These are phyloP conservation scores for Ecdyonurus torrentis DNA, from an alignment of 2,888 invertebrate species.

Conservation along the genomic window DNA sequence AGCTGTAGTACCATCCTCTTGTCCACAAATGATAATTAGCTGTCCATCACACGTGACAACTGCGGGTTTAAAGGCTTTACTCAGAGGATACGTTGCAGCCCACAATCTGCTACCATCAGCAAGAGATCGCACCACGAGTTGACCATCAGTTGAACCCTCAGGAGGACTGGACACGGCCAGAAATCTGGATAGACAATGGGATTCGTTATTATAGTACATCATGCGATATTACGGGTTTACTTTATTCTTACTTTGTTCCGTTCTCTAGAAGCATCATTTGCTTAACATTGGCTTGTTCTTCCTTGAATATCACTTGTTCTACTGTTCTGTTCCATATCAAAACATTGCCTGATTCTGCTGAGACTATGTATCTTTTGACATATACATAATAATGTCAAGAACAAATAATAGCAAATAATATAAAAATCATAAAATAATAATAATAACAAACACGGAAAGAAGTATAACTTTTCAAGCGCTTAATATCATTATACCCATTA, in stretches of 20 bases:
- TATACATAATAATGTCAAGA: not conserved
- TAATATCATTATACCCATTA: too few species aligned
- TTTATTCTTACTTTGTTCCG: slow-evolving; percentile 32
- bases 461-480: too few species aligned
- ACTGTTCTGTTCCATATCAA: slow-evolving; percentile 72
- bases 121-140: slow-evolving; percentile 19
- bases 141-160: slow-evolving; percentile 37
- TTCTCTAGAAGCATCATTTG: slow-evolving; percentile 59
- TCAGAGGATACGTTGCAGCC: slow-evolving; percentile 64
- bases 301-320: slow-evolving; percentile 54
- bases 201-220: too few species aligned
- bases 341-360: slow-evolving; percentile 83
- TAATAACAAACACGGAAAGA: too few species aligned
- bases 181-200: slow-evolving; percentile 40
- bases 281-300: slow-evolving; percentile 63
- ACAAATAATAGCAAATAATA: not conserved
- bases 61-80: slow-evolving; percentile 51
- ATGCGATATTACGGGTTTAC: too few species aligned
- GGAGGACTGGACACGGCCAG: slow-evolving; percentile 45
- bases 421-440: not conserved
- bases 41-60: slow-evolving; percentile 70
- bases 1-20: not conserved
- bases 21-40: slow-evolving; percentile 36
- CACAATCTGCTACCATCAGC: slow-evolving; percentile 60
- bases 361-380: slow-evolving; percentile 48